Percentiles rank a stretch among this genome's conserved stretches.
Conservation (phyloP, 2,888 invertebrate genomes). For the Drosophila putrida region DNA sequence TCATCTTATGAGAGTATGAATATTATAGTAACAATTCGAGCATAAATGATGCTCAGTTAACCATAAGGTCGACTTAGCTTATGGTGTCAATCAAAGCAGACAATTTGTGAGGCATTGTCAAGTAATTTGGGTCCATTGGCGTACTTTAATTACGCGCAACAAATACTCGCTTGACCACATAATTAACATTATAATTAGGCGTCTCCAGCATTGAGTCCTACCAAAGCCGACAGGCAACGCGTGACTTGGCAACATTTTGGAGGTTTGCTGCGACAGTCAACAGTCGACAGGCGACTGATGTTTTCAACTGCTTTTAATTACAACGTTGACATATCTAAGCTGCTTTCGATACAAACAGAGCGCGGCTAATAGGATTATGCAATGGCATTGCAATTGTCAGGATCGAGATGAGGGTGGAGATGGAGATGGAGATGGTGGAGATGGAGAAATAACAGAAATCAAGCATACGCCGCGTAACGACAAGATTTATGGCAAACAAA, state of each 20-base stretch:
- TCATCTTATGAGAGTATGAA: neutral
- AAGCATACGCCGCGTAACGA: constrained; percentile 57
- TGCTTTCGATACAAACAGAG: constrained; percentile 72
- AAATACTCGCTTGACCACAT: constrained; percentile 71
- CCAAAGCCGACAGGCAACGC: constrained; percentile 48
- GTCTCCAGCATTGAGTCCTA: constrained; percentile 25
- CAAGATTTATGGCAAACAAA: constrained; percentile 44
- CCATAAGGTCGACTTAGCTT: constrained; percentile 13
- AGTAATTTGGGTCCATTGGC: constrained; percentile 25
- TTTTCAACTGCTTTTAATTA: constrained; percentile 77
- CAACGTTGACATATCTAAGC: constrained; percentile 77
- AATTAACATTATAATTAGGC: constrained; percentile 74
- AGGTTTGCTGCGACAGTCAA: constrained; percentile 26
- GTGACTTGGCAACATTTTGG: constrained; percentile 69
- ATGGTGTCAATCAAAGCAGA: constrained; percentile 5
- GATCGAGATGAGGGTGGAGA: constrained; percentile 3
- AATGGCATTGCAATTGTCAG: constrained; percentile 54
- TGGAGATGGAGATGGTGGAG: neutral
- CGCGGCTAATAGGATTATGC: constrained; percentile 72
- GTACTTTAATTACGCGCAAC: constrained; percentile 62
- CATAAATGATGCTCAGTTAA: constrained; percentile 17
- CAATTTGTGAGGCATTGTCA: constrained; percentile 30
- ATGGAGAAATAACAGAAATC: constrained; percentile 34
- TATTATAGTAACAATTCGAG: neutral
- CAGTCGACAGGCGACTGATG: constrained; percentile 33